Conservation (phyloP, 2,888 invertebrate genomes). For the Cryptocephalus moraei region DNA sequence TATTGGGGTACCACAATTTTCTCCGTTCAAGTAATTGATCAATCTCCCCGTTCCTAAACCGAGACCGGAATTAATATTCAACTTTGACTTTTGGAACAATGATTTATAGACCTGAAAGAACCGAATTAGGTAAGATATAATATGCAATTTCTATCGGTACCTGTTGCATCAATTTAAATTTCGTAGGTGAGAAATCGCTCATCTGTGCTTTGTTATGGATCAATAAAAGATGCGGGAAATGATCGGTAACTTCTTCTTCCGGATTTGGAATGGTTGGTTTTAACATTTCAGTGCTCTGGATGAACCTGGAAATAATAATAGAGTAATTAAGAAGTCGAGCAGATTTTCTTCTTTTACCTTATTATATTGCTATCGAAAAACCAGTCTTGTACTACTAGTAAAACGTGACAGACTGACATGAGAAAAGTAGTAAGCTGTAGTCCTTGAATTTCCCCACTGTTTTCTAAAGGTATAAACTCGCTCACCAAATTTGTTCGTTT, state of each 20-base stretch:
- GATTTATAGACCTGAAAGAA: conserved; percentile 35
- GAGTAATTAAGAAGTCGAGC: background rate
- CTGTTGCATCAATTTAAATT: conserved; percentile 51
- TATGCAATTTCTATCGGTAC: conserved; percentile 21
- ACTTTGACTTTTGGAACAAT: conserved; percentile 52
- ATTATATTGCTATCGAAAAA: conserved; percentile 74
- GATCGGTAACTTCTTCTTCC: conserved; percentile 60
- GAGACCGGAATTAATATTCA: conserved; percentile 57
- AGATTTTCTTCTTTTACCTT: conserved; percentile 40
- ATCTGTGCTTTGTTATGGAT: conserved; percentile 72
- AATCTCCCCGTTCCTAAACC: conserved; percentile 43
- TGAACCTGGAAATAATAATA: conserved; percentile 45
- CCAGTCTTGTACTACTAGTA: conserved; percentile 84
- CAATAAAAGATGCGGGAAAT: conserved; percentile 74
- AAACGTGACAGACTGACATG: conserved; percentile 81
- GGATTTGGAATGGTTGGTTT: conserved; percentile 63
- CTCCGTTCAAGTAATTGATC: conserved; percentile 43
- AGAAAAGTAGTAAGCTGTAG: conserved; percentile 75
- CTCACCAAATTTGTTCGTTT: conserved; percentile 41
- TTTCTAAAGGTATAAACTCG: conserved; percentile 54
- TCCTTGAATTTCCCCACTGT: conserved; percentile 56
- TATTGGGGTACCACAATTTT: conserved; percentile 49
- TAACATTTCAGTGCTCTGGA: conserved; percentile 78
- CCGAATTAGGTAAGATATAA: background rate
- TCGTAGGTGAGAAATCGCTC: conserved; percentile 57